phyloP scores from a whole-genome alignment of 2,888 invertebrate species.

The Tetanocera ferruginea region DNA sequence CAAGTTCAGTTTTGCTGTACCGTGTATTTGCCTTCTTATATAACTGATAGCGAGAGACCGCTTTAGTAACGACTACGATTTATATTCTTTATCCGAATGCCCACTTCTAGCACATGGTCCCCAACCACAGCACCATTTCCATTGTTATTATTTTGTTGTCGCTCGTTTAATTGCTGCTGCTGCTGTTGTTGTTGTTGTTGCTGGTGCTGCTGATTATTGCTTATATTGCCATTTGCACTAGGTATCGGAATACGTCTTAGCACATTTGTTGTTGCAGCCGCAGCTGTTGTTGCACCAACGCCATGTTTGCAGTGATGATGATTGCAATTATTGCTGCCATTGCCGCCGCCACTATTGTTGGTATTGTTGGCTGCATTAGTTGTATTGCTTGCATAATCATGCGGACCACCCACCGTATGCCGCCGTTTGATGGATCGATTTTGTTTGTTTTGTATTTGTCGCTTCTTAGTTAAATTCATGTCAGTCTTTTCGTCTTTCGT shows the following conservation, averaged over 20 bases:
- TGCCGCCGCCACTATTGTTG: constrained; percentile 41
- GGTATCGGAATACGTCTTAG: constrained; percentile 53
- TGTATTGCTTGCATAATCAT: constrained; percentile 74
- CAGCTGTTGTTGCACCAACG: constrained; percentile 4
- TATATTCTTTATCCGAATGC: constrained; percentile 67
- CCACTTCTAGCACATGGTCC: constrained; percentile 68
- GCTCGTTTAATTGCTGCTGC: constrained; percentile 49
- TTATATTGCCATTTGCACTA: constrained; percentile 56
- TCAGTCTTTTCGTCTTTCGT: constrained; percentile 84
- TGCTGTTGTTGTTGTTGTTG: constrained; percentile 55
- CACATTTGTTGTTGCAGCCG: constrained; percentile 37
- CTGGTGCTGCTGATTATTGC: constrained; percentile 54
- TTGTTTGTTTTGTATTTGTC: constrained; percentile 73
- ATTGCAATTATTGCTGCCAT: constrained; percentile 49
- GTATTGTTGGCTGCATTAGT: constrained; percentile 50
- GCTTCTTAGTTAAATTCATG: constrained; percentile 82
- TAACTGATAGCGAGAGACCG: not conserved
- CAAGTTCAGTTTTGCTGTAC: too few relatives aligned
- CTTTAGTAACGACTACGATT: constrained; percentile 62
- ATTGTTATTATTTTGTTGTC: constrained; percentile 39
- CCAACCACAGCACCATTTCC: constrained; percentile 48
- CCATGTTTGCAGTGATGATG: constrained; percentile 45
- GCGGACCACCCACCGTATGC: constrained; percentile 94
- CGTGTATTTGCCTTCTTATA: not conserved
- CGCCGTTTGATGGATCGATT: constrained; percentile 83